Percentiles rank a stretch among this genome's conserved stretches.
Conservation (phyloP, 2,888 invertebrate genomes). For the Nomada flava region DNA sequence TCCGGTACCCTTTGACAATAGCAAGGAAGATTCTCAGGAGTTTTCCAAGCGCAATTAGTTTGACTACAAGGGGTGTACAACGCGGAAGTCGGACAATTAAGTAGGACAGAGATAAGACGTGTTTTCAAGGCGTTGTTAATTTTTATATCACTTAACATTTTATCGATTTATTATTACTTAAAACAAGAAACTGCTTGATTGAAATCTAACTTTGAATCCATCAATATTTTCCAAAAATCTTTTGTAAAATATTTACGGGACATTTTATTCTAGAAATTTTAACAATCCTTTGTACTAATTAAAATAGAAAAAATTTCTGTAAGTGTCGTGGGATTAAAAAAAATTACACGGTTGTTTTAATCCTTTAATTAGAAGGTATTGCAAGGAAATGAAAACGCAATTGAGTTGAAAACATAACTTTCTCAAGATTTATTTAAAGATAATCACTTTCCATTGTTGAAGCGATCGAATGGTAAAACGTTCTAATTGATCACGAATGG, state of each 20-base stretch:
- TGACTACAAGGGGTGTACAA: slow-evolving; percentile 24
- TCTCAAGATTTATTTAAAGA: neutral
- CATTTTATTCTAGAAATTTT: neutral
- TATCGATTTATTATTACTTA: neutral
- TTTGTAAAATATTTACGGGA: neutral
- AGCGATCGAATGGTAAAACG: slow-evolving; percentile 17
- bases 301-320: no score
- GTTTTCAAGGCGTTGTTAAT: neutral
- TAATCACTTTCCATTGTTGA: neutral
- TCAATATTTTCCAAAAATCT: neutral
- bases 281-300: no score
- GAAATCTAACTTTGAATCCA: no score
- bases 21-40: slow-evolving; percentile 60
- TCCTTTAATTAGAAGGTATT: no score
- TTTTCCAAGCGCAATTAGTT: slow-evolving; percentile 55
- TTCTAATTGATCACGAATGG: slow-evolving; percentile 50
- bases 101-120: slow-evolving; percentile 25
- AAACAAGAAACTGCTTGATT: neutral
- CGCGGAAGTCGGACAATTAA: slow-evolving; percentile 54
- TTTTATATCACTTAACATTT: neutral
- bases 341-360: no score
- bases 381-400: neutral
- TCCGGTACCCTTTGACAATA: slow-evolving; percentile 49
- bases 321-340: no score
- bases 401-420: neutral